Conservation (phyloP, 2,888 invertebrate species). For the Epistrophella euchroma region DNA sequence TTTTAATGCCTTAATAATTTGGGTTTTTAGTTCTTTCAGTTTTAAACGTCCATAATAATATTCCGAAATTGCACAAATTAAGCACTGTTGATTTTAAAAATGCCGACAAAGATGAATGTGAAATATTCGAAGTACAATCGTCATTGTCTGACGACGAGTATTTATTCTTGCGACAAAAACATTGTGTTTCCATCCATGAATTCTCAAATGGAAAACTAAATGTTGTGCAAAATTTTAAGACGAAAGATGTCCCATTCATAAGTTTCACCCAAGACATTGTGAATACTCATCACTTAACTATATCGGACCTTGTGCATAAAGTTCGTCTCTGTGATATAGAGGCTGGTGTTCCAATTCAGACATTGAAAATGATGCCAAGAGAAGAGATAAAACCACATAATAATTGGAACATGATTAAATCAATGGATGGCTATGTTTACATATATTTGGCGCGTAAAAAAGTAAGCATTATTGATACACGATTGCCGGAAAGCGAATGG, state of each 20-base stretch:
- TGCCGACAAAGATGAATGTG: conserved; percentile 53
- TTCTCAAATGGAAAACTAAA: conserved; percentile 42
- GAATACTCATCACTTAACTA: conserved; percentile 76
- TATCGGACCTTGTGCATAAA: conserved; percentile 80
- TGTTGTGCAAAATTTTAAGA: conserved; percentile 69
- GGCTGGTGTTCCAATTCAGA: conserved; percentile 48
- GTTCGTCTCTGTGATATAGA: conserved; percentile 79
- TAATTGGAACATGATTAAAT: conserved; percentile 79
- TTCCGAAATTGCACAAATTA: not conserved
- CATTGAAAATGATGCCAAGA: conserved; percentile 5
- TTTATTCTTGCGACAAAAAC: conserved; percentile 78
- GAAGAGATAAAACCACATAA: conserved; percentile 34
- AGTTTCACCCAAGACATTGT: conserved; percentile 79
- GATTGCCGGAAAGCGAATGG: conserved; percentile 78
- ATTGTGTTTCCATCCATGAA: conserved; percentile 78
- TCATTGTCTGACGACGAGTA: conserved; percentile 61
- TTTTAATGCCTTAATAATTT: not conserved
- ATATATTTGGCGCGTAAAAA: conserved; percentile 79
- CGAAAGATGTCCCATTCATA: conserved; percentile 78
- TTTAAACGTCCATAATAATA: not conserved
- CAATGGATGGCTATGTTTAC: conserved; percentile 78
- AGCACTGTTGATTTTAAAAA: conserved; percentile 6
- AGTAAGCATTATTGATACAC: conserved; percentile 79
- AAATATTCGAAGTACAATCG: conserved; percentile 80
- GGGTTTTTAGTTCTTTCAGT: conserved; percentile 47